These are phyloP conservation scores for Enhydra lutris DNA, from an alignment of 2,113 vertebrate species.

Conservation along the genomic window DNA sequence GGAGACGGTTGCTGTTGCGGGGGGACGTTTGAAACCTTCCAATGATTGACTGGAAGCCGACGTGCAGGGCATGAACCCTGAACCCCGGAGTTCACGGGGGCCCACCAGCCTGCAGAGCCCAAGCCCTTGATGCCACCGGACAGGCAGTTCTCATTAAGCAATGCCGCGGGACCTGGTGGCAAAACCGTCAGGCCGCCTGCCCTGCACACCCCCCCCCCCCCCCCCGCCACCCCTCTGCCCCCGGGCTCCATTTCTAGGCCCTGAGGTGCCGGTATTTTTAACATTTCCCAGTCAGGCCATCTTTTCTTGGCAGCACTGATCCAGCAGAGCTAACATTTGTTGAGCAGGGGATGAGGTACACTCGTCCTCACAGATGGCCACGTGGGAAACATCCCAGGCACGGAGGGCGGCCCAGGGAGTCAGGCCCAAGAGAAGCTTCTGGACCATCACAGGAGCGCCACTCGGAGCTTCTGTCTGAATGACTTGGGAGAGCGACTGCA, in stretches of 20 bases:
- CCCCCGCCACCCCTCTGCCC: background rate
- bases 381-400: slow-evolving; percentile 14
- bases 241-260: slow-evolving; percentile 51
- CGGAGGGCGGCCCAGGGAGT: background rate
- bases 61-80: slow-evolving; percentile 47
- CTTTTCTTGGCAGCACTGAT: slow-evolving; percentile 55
- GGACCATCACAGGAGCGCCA: background rate
- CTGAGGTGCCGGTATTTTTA: slow-evolving; percentile 58
- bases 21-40: slow-evolving; percentile 70
- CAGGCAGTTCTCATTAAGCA: slow-evolving; percentile 70
- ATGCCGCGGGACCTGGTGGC: background rate
- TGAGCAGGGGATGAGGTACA: slow-evolving; percentile 26
- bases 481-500: background rate
- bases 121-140: slow-evolving; percentile 31
- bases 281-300: slow-evolving; percentile 46
- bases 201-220: background rate
- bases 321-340: slow-evolving; percentile 28
- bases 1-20: slow-evolving; percentile 47
- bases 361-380: slow-evolving; percentile 31
- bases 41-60: slow-evolving; percentile 71
- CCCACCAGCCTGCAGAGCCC: slow-evolving; percentile 40
- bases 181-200: background rate
- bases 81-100: slow-evolving; percentile 62
- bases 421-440: background rate
- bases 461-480: background rate